Evolutionary conservation across 2,888 invertebrate genomes (phyloP).

Genomic region (Lamellibrachia satsuma): DNA sequence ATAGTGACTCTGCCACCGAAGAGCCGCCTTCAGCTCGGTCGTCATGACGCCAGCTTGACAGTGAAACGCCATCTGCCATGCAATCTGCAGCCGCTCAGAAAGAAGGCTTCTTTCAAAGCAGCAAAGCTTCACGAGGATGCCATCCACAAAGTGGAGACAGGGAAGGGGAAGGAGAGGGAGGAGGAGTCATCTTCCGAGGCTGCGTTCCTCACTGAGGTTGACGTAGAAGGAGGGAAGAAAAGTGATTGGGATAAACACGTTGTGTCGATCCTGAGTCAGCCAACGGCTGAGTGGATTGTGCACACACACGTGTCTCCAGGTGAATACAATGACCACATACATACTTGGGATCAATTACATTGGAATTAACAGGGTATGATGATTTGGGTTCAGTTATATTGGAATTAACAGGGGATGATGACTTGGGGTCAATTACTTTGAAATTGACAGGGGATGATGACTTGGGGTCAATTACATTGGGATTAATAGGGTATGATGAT

Average conservation of each 20-base stretch:
- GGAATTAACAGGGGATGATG: no score
- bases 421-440: no score
- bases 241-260: slow-evolving; percentile 62
- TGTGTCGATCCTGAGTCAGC: slow-evolving; percentile 57
- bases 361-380: no score
- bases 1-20: not conserved
- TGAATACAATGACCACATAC: slow-evolving; percentile 28
- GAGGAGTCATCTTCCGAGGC: not conserved
- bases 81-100: not conserved
- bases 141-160: not conserved
- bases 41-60: slow-evolving; percentile 1
- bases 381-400: no score
- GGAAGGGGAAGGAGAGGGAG: not conserved
- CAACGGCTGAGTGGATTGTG: slow-evolving; percentile 64
- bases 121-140: slow-evolving; percentile 35
- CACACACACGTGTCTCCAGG: slow-evolving; percentile 49
- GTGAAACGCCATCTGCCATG: slow-evolving; percentile 20
- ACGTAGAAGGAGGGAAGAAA: not conserved
- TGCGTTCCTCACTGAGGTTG: slow-evolving; percentile 27
- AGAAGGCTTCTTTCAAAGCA: slow-evolving; percentile 28
- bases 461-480: no score
- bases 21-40: not conserved
- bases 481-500: no score
- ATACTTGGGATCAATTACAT: no score
- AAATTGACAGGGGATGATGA: no score